Conservation (phyloP, 2,113 vertebrate species). For the Spea multiplicata region DNA sequence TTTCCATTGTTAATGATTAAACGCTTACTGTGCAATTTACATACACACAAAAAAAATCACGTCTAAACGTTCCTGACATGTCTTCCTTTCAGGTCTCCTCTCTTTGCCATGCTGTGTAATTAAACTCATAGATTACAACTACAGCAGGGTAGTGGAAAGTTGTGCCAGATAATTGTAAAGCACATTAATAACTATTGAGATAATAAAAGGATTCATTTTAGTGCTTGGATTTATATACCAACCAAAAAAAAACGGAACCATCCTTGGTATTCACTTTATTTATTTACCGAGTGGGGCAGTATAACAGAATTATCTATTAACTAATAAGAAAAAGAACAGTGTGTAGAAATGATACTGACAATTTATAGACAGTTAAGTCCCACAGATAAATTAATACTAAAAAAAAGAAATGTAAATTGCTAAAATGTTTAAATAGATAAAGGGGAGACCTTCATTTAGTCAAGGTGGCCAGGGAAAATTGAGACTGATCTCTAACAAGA, state of each 20-base stretch:
- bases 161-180: constrained; percentile 7
- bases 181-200: constrained; percentile 19
- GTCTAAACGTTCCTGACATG: background rate
- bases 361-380: too few relatives aligned
- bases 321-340: too few relatives aligned
- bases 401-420: too few relatives aligned
- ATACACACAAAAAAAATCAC: background rate
- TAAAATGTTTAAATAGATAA: too few relatives aligned
- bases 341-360: too few relatives aligned
- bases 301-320: too few relatives aligned
- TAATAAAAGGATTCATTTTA: constrained; percentile 26
- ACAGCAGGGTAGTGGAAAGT: background rate
- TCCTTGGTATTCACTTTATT: too few relatives aligned
- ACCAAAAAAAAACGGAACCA: background rate
- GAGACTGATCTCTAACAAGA: too few relatives aligned
- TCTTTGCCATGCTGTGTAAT: constrained; percentile 14
- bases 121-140: constrained; percentile 6
- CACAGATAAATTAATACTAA: too few relatives aligned
- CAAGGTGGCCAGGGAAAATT: too few relatives aligned
- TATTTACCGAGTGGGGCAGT: too few relatives aligned
- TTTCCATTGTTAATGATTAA: constrained; percentile 7
- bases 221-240: background rate
- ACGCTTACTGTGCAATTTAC: constrained; percentile 3
- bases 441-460: too few relatives aligned
- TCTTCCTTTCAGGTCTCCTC: background rate